phyloP scores from a whole-genome alignment of 2,797 vertebrate genomes.

The Pantherophis alleghaniensis region DNA sequence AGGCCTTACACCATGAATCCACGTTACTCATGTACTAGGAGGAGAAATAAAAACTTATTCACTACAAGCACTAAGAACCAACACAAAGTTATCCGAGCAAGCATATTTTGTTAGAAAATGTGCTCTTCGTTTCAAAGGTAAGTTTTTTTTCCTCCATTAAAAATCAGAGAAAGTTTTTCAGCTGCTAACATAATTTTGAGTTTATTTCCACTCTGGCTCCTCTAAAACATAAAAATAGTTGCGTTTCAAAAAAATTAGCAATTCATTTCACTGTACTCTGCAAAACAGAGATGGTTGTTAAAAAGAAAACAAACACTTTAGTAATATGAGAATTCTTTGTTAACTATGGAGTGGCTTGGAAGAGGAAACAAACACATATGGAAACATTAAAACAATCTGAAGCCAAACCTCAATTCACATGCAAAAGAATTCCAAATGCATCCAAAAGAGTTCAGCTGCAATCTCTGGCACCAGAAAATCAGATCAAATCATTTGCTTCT shows the following conservation, averaged over 20 bases:
- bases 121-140: not conserved
- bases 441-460: not conserved
- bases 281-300: slow-evolving; percentile 16
- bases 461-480: not conserved
- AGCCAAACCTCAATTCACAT: not conserved
- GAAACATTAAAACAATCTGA: not conserved
- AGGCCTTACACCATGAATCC: slow-evolving; percentile 98
- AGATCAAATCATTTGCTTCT: not conserved
- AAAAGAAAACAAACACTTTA: slow-evolving; percentile 3
- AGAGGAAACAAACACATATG: not conserved
- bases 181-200: not conserved
- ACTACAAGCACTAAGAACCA: not conserved
- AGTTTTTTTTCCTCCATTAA: not conserved
- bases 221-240: not conserved
- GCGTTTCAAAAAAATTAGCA: not conserved
- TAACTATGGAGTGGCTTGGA: not conserved
- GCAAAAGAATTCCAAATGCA: not conserved
- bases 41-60: slow-evolving; percentile 8
- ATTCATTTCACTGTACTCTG: slow-evolving; percentile 44
- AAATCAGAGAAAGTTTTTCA: not conserved
- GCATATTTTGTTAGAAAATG: not conserved
- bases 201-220: not conserved
- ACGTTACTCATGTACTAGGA: slow-evolving; percentile 96
- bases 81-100: not conserved
- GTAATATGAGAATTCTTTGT: not conserved